These are phyloP conservation scores for Ridgeia piscesae DNA, from an alignment of 1,140 invertebrate species.

Conservation along the genomic window DNA sequence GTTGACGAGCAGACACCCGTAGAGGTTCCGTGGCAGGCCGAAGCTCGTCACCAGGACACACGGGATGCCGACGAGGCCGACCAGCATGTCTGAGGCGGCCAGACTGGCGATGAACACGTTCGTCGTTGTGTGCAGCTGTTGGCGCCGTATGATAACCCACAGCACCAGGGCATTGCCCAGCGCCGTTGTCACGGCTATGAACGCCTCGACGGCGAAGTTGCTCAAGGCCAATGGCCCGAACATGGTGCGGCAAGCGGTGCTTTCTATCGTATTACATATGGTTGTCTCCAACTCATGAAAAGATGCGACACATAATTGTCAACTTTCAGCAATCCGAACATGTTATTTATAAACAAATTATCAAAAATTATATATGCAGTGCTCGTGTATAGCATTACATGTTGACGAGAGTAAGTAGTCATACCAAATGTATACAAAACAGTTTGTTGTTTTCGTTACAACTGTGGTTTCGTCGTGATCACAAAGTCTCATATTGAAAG, in stretches of 20 bases:
- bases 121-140: not conserved
- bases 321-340: not conserved
- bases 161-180: conserved; percentile 9
- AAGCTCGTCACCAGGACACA: not conserved
- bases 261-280: not conserved
- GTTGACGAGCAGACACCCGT: conserved; percentile 12
- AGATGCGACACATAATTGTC: not conserved
- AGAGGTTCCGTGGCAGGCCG: not conserved
- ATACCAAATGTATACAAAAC: not conserved
- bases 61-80: conserved; percentile 6
- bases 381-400: not conserved
- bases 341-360: not conserved
- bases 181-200: conserved; percentile 13
- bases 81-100: not conserved
- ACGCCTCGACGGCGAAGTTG: conserved; percentile 62
- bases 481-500: not conserved
- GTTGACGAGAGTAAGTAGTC: not conserved
- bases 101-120: conserved; percentile 13
- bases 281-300: not conserved
- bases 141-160: not conserved
- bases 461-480: not conserved
- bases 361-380: not conserved
- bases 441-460: not conserved
- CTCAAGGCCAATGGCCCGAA: not conserved
- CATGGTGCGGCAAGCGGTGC: not conserved